A percentile compares a stretch with the other conserved stretches of the same genome.
phyloP scores from a whole-genome alignment of 2,888 invertebrate species.

The Unio pictorum region DNA sequence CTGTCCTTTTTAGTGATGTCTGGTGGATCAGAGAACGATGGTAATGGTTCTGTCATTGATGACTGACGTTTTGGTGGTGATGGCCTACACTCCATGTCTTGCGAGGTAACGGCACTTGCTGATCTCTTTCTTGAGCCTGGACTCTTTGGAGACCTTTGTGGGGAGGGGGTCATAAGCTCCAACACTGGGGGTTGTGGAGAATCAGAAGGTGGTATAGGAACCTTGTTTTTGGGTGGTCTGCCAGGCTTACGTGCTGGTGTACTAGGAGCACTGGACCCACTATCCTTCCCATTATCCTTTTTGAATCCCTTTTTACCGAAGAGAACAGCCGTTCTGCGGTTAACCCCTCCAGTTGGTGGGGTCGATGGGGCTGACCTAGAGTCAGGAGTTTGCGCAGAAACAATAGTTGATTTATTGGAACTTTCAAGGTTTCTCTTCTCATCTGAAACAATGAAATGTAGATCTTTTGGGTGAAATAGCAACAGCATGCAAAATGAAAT shows the following conservation, averaged over 20 bases:
- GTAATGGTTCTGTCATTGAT: conserved; percentile 48
- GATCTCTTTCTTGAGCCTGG: conserved; percentile 56
- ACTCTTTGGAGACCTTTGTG: conserved; percentile 44
- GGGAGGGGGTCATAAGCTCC: conserved; percentile 43
- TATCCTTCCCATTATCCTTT: conserved; percentile 34
- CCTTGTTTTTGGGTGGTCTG: conserved; percentile 42
- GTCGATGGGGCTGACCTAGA: conserved; percentile 32
- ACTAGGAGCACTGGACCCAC: conserved; percentile 29
- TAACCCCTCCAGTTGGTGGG: conserved; percentile 76
- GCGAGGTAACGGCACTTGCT: conserved; percentile 49
- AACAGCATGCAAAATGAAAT: conserved; percentile 1
- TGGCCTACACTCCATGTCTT: conserved; percentile 35
- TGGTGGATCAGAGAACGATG: conserved; percentile 47
- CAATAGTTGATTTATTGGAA: conserved; percentile 1
- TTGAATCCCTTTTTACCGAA: conserved; percentile 79
- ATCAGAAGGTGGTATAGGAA: conserved; percentile 18
- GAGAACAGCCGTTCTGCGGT: conserved; percentile 83
- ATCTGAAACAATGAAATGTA: not conserved
- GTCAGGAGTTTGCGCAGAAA: too few relatives aligned
- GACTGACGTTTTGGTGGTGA: conserved; percentile 59
- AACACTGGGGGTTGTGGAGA: conserved; percentile 48
- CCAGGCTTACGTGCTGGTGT: conserved; percentile 51
- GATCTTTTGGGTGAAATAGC: not conserved
- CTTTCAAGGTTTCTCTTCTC: conserved; percentile 9
- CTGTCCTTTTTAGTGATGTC: conserved; percentile 69